A percentile compares a stretch with the other conserved stretches of the same genome.
These are phyloP conservation scores for Pogonophryne albipinna DNA, from an alignment of 2,797 vertebrate species.

Conservation along the genomic window DNA sequence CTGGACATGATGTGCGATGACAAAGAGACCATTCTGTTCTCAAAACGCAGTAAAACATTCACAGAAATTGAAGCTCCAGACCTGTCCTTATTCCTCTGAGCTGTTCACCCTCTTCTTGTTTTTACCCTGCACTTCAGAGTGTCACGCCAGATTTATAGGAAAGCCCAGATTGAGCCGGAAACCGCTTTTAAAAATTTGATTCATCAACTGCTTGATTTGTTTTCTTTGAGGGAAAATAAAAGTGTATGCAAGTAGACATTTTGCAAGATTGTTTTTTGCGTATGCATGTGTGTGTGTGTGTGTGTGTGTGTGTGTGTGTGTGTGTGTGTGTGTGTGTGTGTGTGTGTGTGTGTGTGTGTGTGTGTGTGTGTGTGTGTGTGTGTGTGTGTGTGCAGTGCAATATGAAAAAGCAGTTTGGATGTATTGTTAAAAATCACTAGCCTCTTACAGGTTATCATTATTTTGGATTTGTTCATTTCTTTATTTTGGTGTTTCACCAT, in stretches of 20 bases:
- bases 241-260: slow-evolving; percentile 57
- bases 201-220: slow-evolving; percentile 58
- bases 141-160: slow-evolving; percentile 80
- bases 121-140: slow-evolving; percentile 47
- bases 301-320: slow-evolving; percentile 31
- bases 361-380: slow-evolving; percentile 19
- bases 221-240: slow-evolving; percentile 66
- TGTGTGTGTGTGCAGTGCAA: slow-evolving; percentile 38
- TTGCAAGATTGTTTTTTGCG: slow-evolving; percentile 58
- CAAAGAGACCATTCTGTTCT: not conserved
- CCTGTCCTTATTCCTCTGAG: slow-evolving; percentile 16
- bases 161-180: slow-evolving; percentile 75
- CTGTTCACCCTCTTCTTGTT: slow-evolving; percentile 48
- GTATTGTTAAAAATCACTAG: slow-evolving; percentile 78
- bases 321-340: slow-evolving; percentile 33
- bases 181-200: slow-evolving; percentile 63
- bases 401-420: slow-evolving; percentile 75
- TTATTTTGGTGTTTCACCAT: slow-evolving; percentile 78
- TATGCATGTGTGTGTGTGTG: slow-evolving; percentile 29
- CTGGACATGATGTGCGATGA: not conserved
- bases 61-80: slow-evolving; percentile 43
- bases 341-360: slow-evolving; percentile 34
- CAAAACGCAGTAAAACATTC: slow-evolving; percentile 35
- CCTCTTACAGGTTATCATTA: slow-evolving; percentile 77
- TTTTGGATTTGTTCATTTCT: slow-evolving; percentile 69